Base-by-base conservation (phyloP, 2,888 invertebrate genomes). In the Scelioninae gen. 1 region DNA sequence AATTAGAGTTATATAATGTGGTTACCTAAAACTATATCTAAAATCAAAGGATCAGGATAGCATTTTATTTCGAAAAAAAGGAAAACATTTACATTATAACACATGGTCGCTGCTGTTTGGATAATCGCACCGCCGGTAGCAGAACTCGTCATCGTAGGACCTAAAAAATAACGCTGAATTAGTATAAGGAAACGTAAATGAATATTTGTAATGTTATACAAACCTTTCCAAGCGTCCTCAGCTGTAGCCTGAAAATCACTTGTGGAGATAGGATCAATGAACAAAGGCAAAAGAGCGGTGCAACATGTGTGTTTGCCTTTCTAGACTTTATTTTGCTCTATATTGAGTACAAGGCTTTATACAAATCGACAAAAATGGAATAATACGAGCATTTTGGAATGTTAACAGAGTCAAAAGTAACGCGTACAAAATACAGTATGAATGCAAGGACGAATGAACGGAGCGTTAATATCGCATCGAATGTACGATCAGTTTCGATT, bases 261-360 rank as follows among this genome's bases (percentile, higher is more conserved):
- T 11, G 5, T 32, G 11, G n/a, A 32, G 45, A 72, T 53, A 23
- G 40, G 10, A 43, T 11, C 31, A 31, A 32, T 8, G 38, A 31
- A 34, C n/a, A 68, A 55, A 55, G n/a, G 11, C 49, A 15, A 66
- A 60, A 74, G 31, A 78, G 60, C 40, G 45, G 10, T 75, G 69
- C 58, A 55, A 76, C 71, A 5, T 71, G 32, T 77, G 68, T 84
- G 58, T 83, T 90, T 92, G 90, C 90, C 92, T 92, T 92, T 91
- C 91, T 92, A 92, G 92, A 92, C 91, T 92, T 92, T 92, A 92
- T 92, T 92, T 92, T 90, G 90, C 91, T 91, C 88, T 90, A 90
- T 92, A 91, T 91, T 87, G 88, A 91, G 90, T 92, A 92, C 92
- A 92, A 91, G 89, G 88, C 89, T 88, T 89, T 91, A 90, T 92